Evolutionary conservation across 2,113 vertebrate species (phyloP).

Genomic region (Dromaius novaehollandiae): DNA sequence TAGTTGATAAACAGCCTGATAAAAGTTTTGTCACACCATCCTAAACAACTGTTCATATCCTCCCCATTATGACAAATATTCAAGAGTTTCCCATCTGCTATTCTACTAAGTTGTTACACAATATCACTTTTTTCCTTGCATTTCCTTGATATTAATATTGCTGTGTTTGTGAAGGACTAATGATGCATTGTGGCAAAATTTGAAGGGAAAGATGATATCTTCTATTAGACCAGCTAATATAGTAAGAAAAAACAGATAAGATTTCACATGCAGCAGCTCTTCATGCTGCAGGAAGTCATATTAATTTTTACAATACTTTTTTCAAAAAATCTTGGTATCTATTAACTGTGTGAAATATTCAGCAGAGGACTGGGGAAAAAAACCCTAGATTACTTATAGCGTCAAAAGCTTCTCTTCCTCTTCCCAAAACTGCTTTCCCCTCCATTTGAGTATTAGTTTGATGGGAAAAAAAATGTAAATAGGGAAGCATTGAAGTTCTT

Average conservation of each 20-base stretch:
- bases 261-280: background rate
- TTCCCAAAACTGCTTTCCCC: rapidly evolving
- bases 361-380: background rate
- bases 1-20: background rate
- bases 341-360: background rate
- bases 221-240: background rate
- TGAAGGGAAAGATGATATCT: background rate
- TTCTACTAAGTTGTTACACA: background rate
- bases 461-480: background rate
- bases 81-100: background rate
- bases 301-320: background rate
- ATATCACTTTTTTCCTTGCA: background rate
- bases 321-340: background rate
- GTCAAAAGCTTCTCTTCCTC: background rate
- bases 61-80: background rate
- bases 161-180: background rate
- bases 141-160: background rate
- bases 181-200: background rate
- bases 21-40: background rate
- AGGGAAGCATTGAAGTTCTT: background rate
- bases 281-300: background rate
- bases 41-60: background rate
- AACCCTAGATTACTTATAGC: background rate
- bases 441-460: background rate
- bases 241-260: background rate